These are phyloP conservation scores for Anableps anableps DNA, from an alignment of 2,797 vertebrate species.

Conservation along the genomic window DNA sequence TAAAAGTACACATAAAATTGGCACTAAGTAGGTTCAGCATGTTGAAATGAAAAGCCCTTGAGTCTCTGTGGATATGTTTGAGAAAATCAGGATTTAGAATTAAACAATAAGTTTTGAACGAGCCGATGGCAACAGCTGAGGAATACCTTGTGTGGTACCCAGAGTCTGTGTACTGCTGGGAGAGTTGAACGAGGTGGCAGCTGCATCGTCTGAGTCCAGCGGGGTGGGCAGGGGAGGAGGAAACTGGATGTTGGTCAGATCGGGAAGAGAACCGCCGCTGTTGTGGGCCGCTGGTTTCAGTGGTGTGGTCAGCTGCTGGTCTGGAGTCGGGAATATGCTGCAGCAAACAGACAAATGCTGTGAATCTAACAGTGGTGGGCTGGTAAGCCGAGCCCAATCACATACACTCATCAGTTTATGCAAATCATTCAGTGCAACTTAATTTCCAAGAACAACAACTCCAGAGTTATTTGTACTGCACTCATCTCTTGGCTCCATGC, in stretches of 20 bases:
- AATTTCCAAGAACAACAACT: not conserved
- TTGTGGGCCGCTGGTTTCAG: slow-evolving; percentile 90
- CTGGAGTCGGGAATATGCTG: slow-evolving; percentile 94
- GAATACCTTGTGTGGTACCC: slow-evolving; percentile 83
- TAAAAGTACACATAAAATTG: slow-evolving; percentile 2
- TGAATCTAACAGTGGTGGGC: not conserved
- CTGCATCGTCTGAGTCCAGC: slow-evolving; percentile 89
- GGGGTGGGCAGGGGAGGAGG: slow-evolving; percentile 94
- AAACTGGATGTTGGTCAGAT: slow-evolving; percentile 98
- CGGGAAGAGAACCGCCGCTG: slow-evolving; percentile 94
- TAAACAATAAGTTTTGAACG: not conserved
- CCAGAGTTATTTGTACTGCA: not conserved
- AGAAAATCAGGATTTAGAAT: not conserved
- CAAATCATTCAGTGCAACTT: not conserved
- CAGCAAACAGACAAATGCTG: slow-evolving; percentile 22
- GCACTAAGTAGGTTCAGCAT: slow-evolving; percentile 3
- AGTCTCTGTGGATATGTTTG: not conserved
- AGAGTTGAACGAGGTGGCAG: slow-evolving; percentile 80
- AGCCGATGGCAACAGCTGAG: not conserved
- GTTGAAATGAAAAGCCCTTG: not conserved
- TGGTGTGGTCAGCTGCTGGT: slow-evolving; percentile 87
- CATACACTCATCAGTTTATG: slow-evolving; percentile 7
- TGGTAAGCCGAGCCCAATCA: not conserved
- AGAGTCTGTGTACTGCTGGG: slow-evolving; percentile 87
- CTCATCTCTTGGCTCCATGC: slow-evolving; percentile 16